Conservation (phyloP, 2,888 invertebrate species). For the Orchesellides sinensis region DNA sequence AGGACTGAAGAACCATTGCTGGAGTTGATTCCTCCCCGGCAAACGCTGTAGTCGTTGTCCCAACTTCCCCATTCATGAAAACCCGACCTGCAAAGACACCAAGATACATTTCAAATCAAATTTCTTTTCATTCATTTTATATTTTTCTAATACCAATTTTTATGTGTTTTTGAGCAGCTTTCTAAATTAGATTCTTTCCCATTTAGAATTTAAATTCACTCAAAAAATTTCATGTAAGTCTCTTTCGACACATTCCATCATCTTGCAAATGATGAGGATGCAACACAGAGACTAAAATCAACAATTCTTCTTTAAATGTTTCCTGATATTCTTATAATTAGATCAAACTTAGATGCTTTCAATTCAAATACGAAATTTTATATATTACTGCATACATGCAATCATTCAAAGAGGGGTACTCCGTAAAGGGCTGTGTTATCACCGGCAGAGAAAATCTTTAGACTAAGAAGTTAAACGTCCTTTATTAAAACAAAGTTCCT, state of each 20-base stretch:
- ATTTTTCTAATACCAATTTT: too few relatives aligned
- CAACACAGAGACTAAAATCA: slow-evolving; percentile 40
- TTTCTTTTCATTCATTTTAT: too few relatives aligned
- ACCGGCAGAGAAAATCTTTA: too few relatives aligned
- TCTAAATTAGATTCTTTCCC: not conserved
- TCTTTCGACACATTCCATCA: slow-evolving; percentile 43
- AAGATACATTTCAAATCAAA: too few relatives aligned
- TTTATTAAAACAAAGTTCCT: too few relatives aligned
- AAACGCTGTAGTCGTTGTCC: slow-evolving; percentile 75
- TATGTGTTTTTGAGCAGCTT: too few relatives aligned
- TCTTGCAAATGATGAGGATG: slow-evolving; percentile 33
- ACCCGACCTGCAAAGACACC: slow-evolving; percentile 85
- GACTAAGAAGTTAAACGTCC: not conserved
- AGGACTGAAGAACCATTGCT: slow-evolving; percentile 67
- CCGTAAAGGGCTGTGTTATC: not conserved
- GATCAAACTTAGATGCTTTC: too few relatives aligned
- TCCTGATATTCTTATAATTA: too few relatives aligned
- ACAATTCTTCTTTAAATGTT: too few relatives aligned
- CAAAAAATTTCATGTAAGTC: slow-evolving; percentile 14
- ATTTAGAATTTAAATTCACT: not conserved
- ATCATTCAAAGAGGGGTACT: slow-evolving; percentile 8
- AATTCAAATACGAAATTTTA: too few relatives aligned
- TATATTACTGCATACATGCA: slow-evolving; percentile 25
- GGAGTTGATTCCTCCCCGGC: slow-evolving; percentile 68
- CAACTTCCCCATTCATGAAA: slow-evolving; percentile 91